Base-by-base conservation (phyloP, 2,888 invertebrate genomes). In the Eilema sororculum region DNA sequence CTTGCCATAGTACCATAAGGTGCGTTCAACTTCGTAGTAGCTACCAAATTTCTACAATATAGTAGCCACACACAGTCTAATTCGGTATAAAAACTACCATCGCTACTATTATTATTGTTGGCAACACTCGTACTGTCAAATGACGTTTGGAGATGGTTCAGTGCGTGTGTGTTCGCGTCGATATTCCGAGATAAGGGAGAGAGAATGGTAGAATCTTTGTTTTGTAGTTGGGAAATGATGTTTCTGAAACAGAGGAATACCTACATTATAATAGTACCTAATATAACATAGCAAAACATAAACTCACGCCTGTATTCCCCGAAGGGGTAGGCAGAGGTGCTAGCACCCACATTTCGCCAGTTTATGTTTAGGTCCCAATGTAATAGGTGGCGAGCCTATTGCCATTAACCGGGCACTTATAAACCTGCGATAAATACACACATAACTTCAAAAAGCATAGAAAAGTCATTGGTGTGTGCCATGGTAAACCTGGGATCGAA, bases 61-160 rank as follows among this genome's bases (percentile, higher is more conserved):
- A 96, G 82, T 69, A 96, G 87, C 96, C 96, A 96, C 20, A 96
- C 92, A 75, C 96, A 96, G 80, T 96, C 96, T 78, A 96, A 79
- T 46, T 95, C 95, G 0, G 94, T 94, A 72, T 89, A 93, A 71
- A 82, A 76, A 33, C 76, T 78, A 13, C 72, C 79, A 68, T 84
- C 79, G 76, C 72, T 68, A 57, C 59, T 66, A 28, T n/a, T 60
- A 56, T 69, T 37, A 1, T 0, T 20, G 30, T n/a, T 89, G 85
- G 86, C 84, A 86, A 74, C 87, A 85, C 83, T 80, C 61, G 69
- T 80, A 67, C 81, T 86, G 70, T 84, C 86, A 83, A 83, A 92
- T 16, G 92, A 90, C 46, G 89, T 85, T 72, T 92, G 91, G 5
- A 94, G 79, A 58, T 90, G 93, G n/a, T 89, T 89, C 3, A 94